A percentile compares a stretch with the other conserved stretches of the same genome.
These are phyloP conservation scores for Pherbina coryleti DNA, from an alignment of 2,888 invertebrate genomes.

Conservation along the genomic window DNA sequence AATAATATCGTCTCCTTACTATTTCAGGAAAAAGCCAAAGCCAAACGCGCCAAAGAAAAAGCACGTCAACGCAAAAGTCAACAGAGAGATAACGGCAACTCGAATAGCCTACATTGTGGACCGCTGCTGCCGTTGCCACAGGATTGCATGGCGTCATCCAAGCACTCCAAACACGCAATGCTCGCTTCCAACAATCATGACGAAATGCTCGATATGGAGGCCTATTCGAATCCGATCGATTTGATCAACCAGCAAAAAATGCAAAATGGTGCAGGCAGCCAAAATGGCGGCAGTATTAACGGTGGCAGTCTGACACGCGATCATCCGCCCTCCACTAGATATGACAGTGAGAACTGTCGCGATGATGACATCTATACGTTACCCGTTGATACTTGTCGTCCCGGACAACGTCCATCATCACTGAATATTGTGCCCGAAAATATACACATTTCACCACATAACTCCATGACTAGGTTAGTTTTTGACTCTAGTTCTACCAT, in stretches of 20 bases:
- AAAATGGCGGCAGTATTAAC: slow-evolving; percentile 46
- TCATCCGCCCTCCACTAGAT: slow-evolving; percentile 26
- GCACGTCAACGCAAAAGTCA: slow-evolving; percentile 76
- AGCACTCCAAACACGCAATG: slow-evolving; percentile 40
- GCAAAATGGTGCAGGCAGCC: slow-evolving; percentile 53
- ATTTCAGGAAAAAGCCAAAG: slow-evolving; percentile 77
- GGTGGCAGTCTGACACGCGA: slow-evolving; percentile 62
- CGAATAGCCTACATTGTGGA: slow-evolving; percentile 61
- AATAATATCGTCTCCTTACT: slow-evolving; percentile 22
- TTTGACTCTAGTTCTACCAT: neutral
- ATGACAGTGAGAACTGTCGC: slow-evolving; percentile 53
- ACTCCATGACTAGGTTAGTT: slow-evolving; percentile 63
- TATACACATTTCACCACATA: slow-evolving; percentile 51
- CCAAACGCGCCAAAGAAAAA: slow-evolving; percentile 78
- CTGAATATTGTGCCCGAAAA: slow-evolving; percentile 57
- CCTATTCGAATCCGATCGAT: slow-evolving; percentile 73
- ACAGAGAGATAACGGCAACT: slow-evolving; percentile 58
- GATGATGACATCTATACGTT: slow-evolving; percentile 69
- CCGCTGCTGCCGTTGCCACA: slow-evolving; percentile 64
- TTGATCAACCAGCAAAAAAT: slow-evolving; percentile 67
- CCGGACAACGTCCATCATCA: slow-evolving; percentile 57
- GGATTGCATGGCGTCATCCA: slow-evolving; percentile 58
- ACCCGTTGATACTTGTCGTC: slow-evolving; percentile 65
- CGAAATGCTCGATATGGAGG: slow-evolving; percentile 63
- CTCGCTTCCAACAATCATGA: slow-evolving; percentile 41